phyloP scores from a whole-genome alignment of 2,113 vertebrate genomes.

The Panurus biarmicus region DNA sequence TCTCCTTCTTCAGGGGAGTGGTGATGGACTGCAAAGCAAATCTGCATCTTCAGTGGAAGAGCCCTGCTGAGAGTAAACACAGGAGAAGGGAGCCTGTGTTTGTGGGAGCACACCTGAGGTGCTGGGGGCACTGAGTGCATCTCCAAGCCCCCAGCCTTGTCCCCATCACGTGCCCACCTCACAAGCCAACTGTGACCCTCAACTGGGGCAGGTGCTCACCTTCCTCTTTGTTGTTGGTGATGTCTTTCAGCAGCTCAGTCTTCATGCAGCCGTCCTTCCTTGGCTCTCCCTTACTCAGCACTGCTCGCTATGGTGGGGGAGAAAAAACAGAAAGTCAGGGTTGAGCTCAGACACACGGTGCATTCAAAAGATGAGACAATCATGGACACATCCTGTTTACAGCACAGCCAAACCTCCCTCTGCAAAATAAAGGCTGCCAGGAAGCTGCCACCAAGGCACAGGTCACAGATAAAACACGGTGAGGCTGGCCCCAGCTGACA shows the following conservation, averaged over 20 bases:
- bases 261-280: constrained; percentile 71
- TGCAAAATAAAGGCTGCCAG: neutral
- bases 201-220: constrained; percentile 53
- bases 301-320: constrained; percentile 10
- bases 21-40: neutral
- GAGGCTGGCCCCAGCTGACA: neutral
- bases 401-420: neutral
- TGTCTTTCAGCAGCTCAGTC: constrained; percentile 72
- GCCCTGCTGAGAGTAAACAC: neutral
- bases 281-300: constrained; percentile 67
- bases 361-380: neutral
- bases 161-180: neutral
- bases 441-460: constrained; percentile 19
- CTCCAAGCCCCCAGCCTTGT: neutral
- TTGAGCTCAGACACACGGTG: neutral
- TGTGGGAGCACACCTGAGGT: neutral
- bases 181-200: neutral
- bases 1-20: neutral
- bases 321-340: neutral
- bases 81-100: neutral
- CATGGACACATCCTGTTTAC: constrained; percentile 27
- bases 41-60: neutral
- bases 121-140: neutral
- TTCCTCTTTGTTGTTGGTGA: constrained; percentile 71
- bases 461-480: neutral